These are phyloP conservation scores for Sturnus vulgaris DNA, from an alignment of 2,113 vertebrate species.

Conservation along the genomic window DNA sequence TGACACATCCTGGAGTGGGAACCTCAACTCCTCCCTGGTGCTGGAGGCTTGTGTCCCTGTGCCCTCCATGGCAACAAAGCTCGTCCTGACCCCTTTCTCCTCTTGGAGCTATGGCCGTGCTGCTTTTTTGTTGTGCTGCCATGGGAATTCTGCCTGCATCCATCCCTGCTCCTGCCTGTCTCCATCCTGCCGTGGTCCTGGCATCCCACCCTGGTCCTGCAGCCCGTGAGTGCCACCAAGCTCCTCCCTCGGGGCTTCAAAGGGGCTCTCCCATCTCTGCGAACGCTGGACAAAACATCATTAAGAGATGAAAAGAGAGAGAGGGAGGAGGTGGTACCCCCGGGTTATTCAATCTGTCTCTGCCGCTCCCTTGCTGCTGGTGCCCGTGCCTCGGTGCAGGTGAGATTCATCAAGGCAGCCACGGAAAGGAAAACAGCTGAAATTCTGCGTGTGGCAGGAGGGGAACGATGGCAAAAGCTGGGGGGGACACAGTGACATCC, in stretches of 20 bases:
- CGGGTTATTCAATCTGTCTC: rapidly evolving
- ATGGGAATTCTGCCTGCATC: conserved; percentile 37
- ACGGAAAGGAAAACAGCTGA: rapidly evolving
- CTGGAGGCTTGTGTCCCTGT: not conserved
- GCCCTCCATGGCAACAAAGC: not conserved
- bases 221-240: not conserved
- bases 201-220: not conserved
- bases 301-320: not conserved
- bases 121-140: conserved; percentile 26
- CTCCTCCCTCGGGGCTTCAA: not conserved
- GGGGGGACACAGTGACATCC: not conserved
- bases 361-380: not conserved
- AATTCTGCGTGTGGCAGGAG: not conserved
- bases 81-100: not conserved
- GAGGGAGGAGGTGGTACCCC: not conserved
- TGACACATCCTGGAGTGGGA: not conserved
- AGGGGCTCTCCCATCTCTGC: not conserved
- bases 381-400: not conserved
- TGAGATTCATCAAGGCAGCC: not conserved
- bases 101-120: not conserved
- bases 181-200: not conserved
- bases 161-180: not conserved
- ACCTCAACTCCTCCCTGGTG: rapidly evolving
- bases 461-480: not conserved
- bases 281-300: not conserved